These are phyloP conservation scores for Caenorhabditis panamensis DNA, from an alignment of 2,888 invertebrate genomes.

Conservation along the genomic window DNA sequence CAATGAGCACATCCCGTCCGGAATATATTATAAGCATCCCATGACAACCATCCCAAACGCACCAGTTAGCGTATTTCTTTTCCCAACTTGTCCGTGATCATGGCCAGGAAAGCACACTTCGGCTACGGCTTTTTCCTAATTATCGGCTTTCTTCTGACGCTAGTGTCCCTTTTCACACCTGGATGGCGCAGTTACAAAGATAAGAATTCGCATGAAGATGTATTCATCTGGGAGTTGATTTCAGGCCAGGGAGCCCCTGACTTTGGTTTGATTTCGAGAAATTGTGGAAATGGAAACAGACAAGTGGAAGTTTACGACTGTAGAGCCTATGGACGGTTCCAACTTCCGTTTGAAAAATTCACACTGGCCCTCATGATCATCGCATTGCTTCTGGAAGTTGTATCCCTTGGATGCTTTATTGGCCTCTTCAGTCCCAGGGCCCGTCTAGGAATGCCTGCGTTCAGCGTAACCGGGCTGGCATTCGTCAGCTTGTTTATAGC, in stretches of 20 bases:
- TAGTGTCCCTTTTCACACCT: conserved; percentile 75
- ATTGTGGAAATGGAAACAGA: conserved; percentile 70
- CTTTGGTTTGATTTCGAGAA: conserved; percentile 71
- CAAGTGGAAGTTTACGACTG: conserved; percentile 69
- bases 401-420: conserved; percentile 56
- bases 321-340: conserved; percentile 63
- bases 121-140: conserved; percentile 67
- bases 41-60: conserved; percentile 6
- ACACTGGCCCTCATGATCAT: conserved; percentile 71
- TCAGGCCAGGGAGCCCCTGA: conserved; percentile 67
- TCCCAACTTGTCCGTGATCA: not conserved
- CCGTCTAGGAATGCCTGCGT: conserved; percentile 60
- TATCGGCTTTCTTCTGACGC: conserved; percentile 69
- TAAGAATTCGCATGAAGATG: conserved; percentile 32
- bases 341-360: conserved; percentile 65
- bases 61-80: not conserved
- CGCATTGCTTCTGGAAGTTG: conserved; percentile 63
- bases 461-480: conserved; percentile 50
- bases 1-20: conserved; percentile 15
- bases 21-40: conserved; percentile 13
- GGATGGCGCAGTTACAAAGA: conserved; percentile 75
- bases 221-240: conserved; percentile 36
- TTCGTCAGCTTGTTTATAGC: conserved; percentile 65
- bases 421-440: conserved; percentile 54
- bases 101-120: conserved; percentile 53